These are phyloP conservation scores for Rhynchophorus ferrugineus DNA, from an alignment of 1,140 invertebrate species.

Conservation along the genomic window DNA sequence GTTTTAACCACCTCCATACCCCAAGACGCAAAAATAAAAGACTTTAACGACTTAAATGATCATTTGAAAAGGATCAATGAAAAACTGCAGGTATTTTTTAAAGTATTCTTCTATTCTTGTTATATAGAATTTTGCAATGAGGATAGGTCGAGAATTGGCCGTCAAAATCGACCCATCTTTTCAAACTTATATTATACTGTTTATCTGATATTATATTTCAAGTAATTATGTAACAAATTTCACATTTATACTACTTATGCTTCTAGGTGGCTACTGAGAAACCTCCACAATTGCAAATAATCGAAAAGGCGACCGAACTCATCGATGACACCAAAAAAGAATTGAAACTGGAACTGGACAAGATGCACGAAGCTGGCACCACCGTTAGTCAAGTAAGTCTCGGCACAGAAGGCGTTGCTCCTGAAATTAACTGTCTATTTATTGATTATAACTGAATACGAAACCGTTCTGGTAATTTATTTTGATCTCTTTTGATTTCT, in stretches of 20 bases:
- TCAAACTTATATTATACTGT: background rate
- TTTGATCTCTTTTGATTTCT: constrained; percentile 1
- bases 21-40: constrained; percentile 16
- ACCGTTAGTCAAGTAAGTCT: constrained; percentile 14
- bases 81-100: constrained; percentile 6
- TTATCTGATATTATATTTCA: background rate
- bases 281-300: background rate
- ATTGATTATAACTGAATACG: background rate
- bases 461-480: background rate
- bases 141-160: no score
- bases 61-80: constrained; percentile 33
- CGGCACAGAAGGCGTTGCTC: no score
- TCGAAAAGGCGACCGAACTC: constrained; percentile 8
- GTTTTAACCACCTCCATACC: background rate
- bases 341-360: constrained; percentile 16
- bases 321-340: constrained; percentile 14
- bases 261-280: constrained; percentile 3
- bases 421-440: no score
- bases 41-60: constrained; percentile 29
- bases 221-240: no score
- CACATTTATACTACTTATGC: no score
- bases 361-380: constrained; percentile 12
- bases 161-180: no score
- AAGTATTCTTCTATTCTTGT: background rate
- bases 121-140: no score